Evolutionary conservation across 2,113 vertebrate genomes (phyloP).

Genomic region (Electrona antarctica): DNA sequence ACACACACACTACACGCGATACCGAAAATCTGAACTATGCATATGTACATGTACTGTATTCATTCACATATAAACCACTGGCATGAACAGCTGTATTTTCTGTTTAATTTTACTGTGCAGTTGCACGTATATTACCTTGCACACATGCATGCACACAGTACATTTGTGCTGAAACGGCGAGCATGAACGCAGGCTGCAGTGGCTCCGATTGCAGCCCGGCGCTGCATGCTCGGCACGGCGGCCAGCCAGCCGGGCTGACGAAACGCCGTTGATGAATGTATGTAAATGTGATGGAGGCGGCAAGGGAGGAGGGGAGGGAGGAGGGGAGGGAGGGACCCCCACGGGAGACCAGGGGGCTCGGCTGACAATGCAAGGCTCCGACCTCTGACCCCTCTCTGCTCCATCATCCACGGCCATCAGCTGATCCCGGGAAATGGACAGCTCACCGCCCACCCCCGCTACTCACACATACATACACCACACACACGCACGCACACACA

Average conservation of each 20-base stretch:
- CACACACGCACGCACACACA: not conserved
- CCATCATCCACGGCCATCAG: constrained; percentile 75
- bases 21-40: too few relatives aligned
- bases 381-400: constrained; percentile 70
- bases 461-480: constrained; percentile 2
- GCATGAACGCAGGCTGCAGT: constrained; percentile 23
- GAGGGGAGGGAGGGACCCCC: constrained; percentile 48
- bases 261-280: constrained; percentile 62
- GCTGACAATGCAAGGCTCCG: constrained; percentile 76
- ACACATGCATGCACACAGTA: too few relatives aligned
- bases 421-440: constrained; percentile 72
- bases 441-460: constrained; percentile 19
- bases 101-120: too few relatives aligned
- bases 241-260: constrained; percentile 3
- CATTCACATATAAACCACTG: not conserved
- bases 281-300: constrained; percentile 67
- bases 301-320: constrained; percentile 11
- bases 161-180: too few relatives aligned
- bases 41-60: not conserved
- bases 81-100: too few relatives aligned
- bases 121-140: too few relatives aligned
- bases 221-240: constrained; percentile 4
- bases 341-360: constrained; percentile 43
- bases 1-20: not conserved
- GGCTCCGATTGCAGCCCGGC: constrained; percentile 28